A percentile compares a stretch with the other conserved stretches of the same genome.
Evolutionary conservation across 2,888 invertebrate genomes (phyloP).

Genomic region (Hirtodrosophila cameraria): DNA sequence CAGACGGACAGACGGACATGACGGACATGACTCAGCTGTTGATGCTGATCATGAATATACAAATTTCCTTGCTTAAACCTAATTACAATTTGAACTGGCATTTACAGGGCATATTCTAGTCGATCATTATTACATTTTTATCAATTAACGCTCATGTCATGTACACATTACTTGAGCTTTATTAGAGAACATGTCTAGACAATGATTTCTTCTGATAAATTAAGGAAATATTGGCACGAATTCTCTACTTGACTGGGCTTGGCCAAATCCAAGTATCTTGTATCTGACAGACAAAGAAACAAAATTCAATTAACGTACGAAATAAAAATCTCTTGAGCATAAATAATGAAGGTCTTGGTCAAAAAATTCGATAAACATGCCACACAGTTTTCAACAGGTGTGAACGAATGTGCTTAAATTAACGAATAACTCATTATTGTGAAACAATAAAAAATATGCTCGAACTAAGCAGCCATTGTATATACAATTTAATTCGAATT

Average conservation of each 20-base stretch:
- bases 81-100: no score
- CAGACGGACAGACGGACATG: no score
- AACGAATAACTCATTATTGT: constrained; percentile 19
- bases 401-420: constrained; percentile 32
- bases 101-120: constrained; percentile 12
- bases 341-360: constrained; percentile 21
- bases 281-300: not conserved
- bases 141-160: constrained; percentile 15
- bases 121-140: not conserved
- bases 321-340: constrained; percentile 17
- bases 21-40: no score
- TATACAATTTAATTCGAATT: constrained; percentile 1
- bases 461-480: not conserved
- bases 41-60: no score
- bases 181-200: constrained; percentile 21
- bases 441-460: constrained; percentile 1
- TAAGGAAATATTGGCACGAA: constrained; percentile 9
- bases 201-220: constrained; percentile 10
- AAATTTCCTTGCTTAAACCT: no score
- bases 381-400: constrained; percentile 55
- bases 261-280: constrained; percentile 18
- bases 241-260: constrained; percentile 24
- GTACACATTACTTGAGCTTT: constrained; percentile 21
- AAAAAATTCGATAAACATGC: constrained; percentile 32
- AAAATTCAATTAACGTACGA: constrained; percentile 3